Base-by-base conservation (phyloP, 2,888 invertebrate species). In the Eilema griseolum region DNA sequence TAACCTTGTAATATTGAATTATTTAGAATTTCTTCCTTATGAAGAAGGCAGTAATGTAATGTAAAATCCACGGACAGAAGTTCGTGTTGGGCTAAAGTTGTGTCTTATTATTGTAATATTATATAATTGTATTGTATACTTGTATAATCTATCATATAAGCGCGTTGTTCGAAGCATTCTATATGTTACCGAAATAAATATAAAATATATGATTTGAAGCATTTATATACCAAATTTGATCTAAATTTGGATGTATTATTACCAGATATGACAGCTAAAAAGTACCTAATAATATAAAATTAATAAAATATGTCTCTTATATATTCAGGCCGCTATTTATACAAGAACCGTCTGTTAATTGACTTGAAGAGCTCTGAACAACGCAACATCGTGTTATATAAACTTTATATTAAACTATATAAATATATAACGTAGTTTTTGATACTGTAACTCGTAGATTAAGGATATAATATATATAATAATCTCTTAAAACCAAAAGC, bases 31-130 rank as follows among this genome's bases (percentile, higher is more conserved):
- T 66, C n/a, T 69, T 63, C 41, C 37, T 10, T 63, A 59, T 24
- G 26, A 71, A 60, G 37, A 23, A 20, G n/a, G 70, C 31, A 76
- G 70, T 31, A 61, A 70, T 37, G 8, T 28, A 56, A 68, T 71
- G 68, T 69, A 68, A 57, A 41, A 68, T 62, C 66, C 64, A 77
- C 80, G 73, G 33, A 67, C 59, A 7, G 70, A 76, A 73, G 70
- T 80, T 80, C 76, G 81, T 76, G 76, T 73, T 80, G 81, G 89
- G 89, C 88, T 87, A 86, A 89, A 81, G 68, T 79, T 77, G 90
- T 90, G 90, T 89, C 90, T 90, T 90, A 89, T 87, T 89, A 89
- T 86, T 81, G 72, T 85, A 80, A 83, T 79, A 78, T 65, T 31
- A 14, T 28, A 60, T 74, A 79, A 70, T 74, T 74, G 77, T 78